Percentiles rank a stretch among this genome's conserved stretches.
Evolutionary conservation across 2,113 vertebrate genomes (phyloP).

Genomic region (Pundamilia nyererei): DNA sequence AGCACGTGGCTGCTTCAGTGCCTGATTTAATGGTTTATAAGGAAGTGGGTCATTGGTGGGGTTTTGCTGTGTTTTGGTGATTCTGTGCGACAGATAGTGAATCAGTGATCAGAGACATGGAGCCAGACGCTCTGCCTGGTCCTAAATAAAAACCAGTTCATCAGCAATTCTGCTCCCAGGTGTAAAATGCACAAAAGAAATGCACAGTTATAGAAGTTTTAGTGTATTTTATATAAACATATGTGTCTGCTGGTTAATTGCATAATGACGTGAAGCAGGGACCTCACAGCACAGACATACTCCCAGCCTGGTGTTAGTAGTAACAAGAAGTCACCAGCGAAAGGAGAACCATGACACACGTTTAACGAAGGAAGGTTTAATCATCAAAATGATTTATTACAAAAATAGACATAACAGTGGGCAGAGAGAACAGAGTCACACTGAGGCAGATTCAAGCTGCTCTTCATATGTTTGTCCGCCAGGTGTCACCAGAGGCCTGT

Average conservation of each 20-base stretch:
- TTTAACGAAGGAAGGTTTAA: background rate
- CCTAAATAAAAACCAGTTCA: background rate
- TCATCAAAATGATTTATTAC: background rate
- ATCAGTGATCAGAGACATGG: background rate
- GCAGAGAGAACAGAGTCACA: background rate
- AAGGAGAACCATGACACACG: background rate
- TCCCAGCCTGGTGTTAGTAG: background rate
- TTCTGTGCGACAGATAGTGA: background rate
- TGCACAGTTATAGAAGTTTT: background rate
- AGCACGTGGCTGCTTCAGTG: background rate
- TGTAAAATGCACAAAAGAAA: rapidly evolving
- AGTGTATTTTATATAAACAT: background rate
- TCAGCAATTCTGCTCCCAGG: background rate
- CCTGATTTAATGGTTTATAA: background rate
- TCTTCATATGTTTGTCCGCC: rapidly evolving
- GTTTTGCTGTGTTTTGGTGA: background rate
- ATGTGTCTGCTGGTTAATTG: background rate
- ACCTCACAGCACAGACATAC: rapidly evolving
- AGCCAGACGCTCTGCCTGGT: background rate
- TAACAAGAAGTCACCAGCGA: background rate
- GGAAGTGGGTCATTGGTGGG: background rate
- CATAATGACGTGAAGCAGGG: rapidly evolving
- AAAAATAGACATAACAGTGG: rapidly evolving
- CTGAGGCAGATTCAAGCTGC: background rate
- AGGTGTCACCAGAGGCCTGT: background rate